Conservation (phyloP, 2,113 vertebrate species). For the Polypterus senegalus region DNA sequence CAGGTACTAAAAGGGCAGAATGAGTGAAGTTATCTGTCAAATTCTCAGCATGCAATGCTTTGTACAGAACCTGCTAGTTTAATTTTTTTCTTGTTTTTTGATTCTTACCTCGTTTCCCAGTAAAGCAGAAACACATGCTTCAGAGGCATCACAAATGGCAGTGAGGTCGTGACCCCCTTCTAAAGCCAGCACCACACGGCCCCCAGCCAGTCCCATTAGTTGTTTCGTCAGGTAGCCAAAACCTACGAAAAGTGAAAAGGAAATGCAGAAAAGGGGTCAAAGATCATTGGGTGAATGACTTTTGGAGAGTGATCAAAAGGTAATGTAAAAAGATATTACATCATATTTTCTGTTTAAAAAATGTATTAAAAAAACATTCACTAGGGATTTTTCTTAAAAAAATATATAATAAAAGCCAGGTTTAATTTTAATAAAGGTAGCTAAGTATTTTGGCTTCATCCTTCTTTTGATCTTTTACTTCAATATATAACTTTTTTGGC, state of each 20-base stretch:
- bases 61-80: background rate
- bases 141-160: constrained; percentile 90
- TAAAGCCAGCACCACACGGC: constrained; percentile 78
- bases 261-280: constrained; percentile 28
- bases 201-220: constrained; percentile 89
- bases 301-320: constrained; percentile 46
- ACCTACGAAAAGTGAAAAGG: constrained; percentile 53
- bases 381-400: constrained; percentile 35
- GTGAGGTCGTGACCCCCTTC: constrained; percentile 97
- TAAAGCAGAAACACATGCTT: constrained; percentile 88
- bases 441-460: constrained; percentile 20
- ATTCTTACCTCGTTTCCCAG: constrained; percentile 83
- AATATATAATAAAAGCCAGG: constrained; percentile 43
- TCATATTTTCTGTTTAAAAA: constrained; percentile 27
- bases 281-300: constrained; percentile 22
- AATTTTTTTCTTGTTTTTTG: background rate
- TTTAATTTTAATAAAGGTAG: constrained; percentile 35
- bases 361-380: constrained; percentile 19
- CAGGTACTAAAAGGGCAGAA: constrained; percentile 2
- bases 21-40: constrained; percentile 1
- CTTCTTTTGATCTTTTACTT: constrained; percentile 33
- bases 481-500: constrained; percentile 18
- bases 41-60: background rate
- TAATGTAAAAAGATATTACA: constrained; percentile 32
- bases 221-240: constrained; percentile 95